phyloP scores from a whole-genome alignment of 2,113 vertebrate species.

The Tringa solitaria region DNA sequence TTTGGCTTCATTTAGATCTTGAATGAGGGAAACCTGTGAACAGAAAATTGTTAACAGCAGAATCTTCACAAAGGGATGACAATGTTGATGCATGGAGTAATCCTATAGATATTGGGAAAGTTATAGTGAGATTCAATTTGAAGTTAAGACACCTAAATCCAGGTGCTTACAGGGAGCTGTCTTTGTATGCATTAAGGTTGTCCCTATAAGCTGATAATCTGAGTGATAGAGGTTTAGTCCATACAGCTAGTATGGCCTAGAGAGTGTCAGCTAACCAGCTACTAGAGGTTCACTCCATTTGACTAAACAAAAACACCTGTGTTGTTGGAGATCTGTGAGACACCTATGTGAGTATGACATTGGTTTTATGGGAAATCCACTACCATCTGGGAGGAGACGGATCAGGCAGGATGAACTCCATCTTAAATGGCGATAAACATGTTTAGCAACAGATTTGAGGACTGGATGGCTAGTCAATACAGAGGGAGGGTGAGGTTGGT shows the following conservation, averaged over 20 bases:
- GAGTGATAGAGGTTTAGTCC: neutral
- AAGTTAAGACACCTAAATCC: neutral
- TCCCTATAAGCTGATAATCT: neutral
- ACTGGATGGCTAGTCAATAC: neutral
- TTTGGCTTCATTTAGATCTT: neutral
- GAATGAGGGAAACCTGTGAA: neutral
- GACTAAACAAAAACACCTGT: neutral
- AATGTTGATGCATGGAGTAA: neutral
- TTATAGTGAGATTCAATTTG: neutral
- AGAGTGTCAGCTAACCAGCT: neutral
- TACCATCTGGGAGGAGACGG: neutral
- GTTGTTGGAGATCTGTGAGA: neutral
- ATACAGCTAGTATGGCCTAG: neutral
- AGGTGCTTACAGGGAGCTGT: neutral
- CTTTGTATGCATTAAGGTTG: neutral
- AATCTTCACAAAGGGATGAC: neutral
- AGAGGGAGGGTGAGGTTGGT: neutral
- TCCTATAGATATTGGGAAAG: neutral
- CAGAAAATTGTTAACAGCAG: neutral
- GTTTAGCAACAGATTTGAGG: neutral
- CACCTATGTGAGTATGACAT: accelerated
- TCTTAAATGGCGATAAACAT: neutral
- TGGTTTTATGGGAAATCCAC: neutral
- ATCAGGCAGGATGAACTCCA: neutral
- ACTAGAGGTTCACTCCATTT: neutral